Evolutionary conservation across 2,113 vertebrate genomes (phyloP).

Genomic region (Egretta garzetta): DNA sequence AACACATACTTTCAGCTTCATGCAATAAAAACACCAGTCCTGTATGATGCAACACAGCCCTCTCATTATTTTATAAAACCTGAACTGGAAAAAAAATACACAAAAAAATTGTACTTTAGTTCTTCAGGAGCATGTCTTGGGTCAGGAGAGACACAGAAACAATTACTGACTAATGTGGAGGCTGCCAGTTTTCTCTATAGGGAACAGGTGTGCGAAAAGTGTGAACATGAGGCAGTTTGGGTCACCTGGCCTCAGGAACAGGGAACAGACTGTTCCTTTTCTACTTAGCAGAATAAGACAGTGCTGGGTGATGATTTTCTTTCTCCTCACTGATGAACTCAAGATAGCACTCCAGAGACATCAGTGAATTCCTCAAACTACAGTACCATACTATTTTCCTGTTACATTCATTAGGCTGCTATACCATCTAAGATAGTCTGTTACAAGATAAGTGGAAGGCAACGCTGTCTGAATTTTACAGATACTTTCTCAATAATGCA

Average conservation of each 20-base stretch:
- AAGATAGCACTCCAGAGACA: neutral
- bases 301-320: neutral
- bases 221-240: neutral
- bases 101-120: neutral
- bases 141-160: neutral
- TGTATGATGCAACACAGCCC: neutral
- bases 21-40: neutral
- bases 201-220: neutral
- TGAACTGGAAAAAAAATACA: neutral
- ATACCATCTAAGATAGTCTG: neutral
- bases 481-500: neutral
- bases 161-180: neutral
- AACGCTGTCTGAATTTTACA: neutral
- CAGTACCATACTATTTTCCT: neutral
- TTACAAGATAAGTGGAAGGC: neutral
- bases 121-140: neutral
- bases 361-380: neutral
- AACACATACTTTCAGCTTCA: neutral
- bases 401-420: neutral
- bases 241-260: neutral
- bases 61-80: neutral
- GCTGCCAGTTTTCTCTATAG: neutral
- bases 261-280: neutral
- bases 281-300: neutral
- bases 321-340: neutral